Evolutionary conservation across 1,140 invertebrate genomes (phyloP), one percentile per base, ranked within the genome.

Genomic region (Scaptodrosophila lebanonensis): DNA sequence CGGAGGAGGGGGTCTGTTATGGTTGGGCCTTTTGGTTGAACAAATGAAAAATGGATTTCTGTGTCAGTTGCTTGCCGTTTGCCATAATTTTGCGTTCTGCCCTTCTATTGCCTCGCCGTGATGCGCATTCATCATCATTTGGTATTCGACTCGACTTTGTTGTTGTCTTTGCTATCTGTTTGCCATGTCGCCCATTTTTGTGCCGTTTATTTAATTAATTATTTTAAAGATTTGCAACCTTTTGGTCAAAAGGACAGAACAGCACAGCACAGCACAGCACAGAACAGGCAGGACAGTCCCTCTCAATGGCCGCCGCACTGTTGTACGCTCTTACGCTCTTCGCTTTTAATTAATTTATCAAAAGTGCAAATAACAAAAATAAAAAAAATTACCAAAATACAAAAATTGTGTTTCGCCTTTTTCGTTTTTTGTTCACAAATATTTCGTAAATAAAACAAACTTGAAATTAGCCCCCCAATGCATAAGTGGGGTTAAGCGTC

Each of bases 11-110:
- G n/a, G n/a, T n/a, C n/a, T n/a, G n/a, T n/a, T n/a, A n/a, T n/a
- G n/a, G n/a, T n/a, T n/a, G n/a, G n/a, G n/a, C n/a, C 70, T 75
- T 63, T 48, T 53, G 48, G 61, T 29, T 65, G 60, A 68, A 82
- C n/a, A n/a, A 82, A 82, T 82, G 75, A 82, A 82, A 82, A 82
- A 82, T 82, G 69, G 75, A 82, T 82, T 82, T 82, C 75, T 82
- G 70, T 82, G 75, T 82, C 75, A 82, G 75, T 82, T 79, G 75
- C 75, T 82, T 82, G 76, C 69, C 75, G 82, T 66, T 54, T 32
- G 43, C 57, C 54, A 38, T 33, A 22, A 29, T 51, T 39, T 18
- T 20, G 17, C 17, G 22, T 35, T 12, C 11, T 61, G 40, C 59
- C 51, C 48, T 63, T 66, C 52, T 65, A 42, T 50, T 20, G 32